Evolutionary conservation across 2,888 invertebrate species (phyloP).

Genomic region (Rhagonycha lutea): DNA sequence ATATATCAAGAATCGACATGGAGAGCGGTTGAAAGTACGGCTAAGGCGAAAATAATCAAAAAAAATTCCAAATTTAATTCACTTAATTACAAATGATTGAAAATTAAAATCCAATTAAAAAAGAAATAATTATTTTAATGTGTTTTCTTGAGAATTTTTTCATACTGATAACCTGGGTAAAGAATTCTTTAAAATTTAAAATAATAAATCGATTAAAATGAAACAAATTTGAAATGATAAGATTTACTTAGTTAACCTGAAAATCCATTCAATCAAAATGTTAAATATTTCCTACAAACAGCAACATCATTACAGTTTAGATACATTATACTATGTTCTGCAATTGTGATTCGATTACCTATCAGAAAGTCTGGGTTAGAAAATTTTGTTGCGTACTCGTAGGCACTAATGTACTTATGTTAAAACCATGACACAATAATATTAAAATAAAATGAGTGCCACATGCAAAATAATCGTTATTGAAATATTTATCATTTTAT

Average conservation of each 20-base stretch:
- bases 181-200: neutral
- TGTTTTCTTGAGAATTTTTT: neutral
- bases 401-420: neutral
- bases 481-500: neutral
- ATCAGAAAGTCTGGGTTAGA: too few relatives aligned
- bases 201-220: neutral
- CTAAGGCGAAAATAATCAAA: too few relatives aligned
- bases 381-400: neutral
- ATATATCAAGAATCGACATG: too few relatives aligned
- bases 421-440: neutral
- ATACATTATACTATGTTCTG: too few relatives aligned
- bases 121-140: neutral
- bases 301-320: too few relatives aligned
- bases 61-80: too few relatives aligned
- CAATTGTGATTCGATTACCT: too few relatives aligned
- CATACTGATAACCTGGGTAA: too few relatives aligned
- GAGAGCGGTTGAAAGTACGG: too few relatives aligned
- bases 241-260: neutral
- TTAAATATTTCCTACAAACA: neutral
- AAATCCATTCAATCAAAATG: neutral
- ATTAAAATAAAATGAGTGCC: neutral
- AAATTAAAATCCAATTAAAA: too few relatives aligned
- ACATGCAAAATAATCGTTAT: neutral
- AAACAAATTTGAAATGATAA: neutral
- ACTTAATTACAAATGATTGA: too few relatives aligned